phyloP scores from a whole-genome alignment of 1,140 invertebrate genomes.

The Drosophila takahashii region DNA sequence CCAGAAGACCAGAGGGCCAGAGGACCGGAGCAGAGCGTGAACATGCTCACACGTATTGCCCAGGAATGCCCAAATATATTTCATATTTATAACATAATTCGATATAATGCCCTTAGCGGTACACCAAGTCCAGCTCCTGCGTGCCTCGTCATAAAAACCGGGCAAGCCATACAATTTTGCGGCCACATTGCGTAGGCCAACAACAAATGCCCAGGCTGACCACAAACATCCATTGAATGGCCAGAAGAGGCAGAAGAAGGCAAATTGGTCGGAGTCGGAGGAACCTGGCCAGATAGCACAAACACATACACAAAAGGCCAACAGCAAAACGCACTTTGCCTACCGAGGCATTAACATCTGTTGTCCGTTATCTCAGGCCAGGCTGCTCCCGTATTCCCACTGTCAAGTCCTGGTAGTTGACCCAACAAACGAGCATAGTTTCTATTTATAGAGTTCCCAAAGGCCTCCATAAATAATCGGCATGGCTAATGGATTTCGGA shows the following conservation, averaged over 20 bases:
- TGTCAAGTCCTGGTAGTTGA: constrained; percentile 49
- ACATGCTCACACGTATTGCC: constrained; percentile 63
- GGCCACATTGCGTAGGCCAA: constrained; percentile 67
- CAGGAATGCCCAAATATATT: constrained; percentile 66
- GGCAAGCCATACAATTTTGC: constrained; percentile 69
- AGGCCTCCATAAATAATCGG: constrained; percentile 50
- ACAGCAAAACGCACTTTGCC: constrained; percentile 80
- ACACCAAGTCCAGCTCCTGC: constrained; percentile 7
- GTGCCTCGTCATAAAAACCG: constrained; percentile 58
- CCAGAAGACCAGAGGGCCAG: neutral
- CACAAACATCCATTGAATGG: constrained; percentile 37
- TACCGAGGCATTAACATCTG: constrained; percentile 79
- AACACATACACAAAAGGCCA: constrained; percentile 44
- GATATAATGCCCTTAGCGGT: constrained; percentile 68
- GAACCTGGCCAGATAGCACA: constrained; percentile 21
- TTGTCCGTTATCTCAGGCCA: constrained; percentile 41
- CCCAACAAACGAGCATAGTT: constrained; percentile 32
- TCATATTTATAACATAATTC: constrained; percentile 82
- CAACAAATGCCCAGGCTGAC: constrained; percentile 68
- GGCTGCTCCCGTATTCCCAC: constrained; percentile 11
- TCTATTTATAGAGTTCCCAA: constrained; percentile 42
- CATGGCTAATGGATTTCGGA: constrained; percentile 60
- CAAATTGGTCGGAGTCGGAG: constrained; percentile 4
- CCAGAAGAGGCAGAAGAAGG: constrained; percentile 7
- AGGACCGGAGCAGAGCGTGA: constrained; percentile 8